phyloP scores from a whole-genome alignment of 2,888 invertebrate species.

The Cataglyphis albicans region DNA sequence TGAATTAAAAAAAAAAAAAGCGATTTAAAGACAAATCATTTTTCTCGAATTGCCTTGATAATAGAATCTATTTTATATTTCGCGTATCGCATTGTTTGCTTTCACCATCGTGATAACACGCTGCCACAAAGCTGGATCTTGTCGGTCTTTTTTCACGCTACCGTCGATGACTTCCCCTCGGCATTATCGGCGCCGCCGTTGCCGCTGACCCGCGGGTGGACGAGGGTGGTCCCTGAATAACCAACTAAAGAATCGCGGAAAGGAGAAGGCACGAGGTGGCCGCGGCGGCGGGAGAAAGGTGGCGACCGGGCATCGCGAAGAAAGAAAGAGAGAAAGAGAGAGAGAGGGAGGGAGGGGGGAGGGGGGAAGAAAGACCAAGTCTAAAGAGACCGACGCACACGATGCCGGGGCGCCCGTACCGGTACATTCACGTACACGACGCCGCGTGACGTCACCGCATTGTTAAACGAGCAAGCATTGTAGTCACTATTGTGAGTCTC shows the following conservation, averaged over 20 bases:
- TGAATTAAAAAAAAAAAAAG: background rate
- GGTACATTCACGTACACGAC: conserved; percentile 84
- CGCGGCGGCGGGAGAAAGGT: conserved; percentile 44
- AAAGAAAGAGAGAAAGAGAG: conserved; percentile 19
- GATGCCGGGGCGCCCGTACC: conserved; percentile 78
- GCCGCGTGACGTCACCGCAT: conserved; percentile 85
- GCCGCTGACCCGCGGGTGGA: conserved; percentile 62
- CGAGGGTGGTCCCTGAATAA: conserved; percentile 74
- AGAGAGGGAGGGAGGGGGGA: conserved; percentile 19
- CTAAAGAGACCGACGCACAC: conserved; percentile 79
- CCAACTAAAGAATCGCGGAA: conserved; percentile 74
- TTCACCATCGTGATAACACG: conserved; percentile 37
- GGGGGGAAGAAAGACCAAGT: conserved; percentile 73
- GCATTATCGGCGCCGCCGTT: background rate
- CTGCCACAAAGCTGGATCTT: conserved; percentile 31
- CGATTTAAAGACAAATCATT: background rate
- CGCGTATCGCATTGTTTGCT: conserved; percentile 16
- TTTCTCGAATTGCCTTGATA: background rate
- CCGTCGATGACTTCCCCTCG: conserved; percentile 41
- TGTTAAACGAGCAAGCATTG: conserved; percentile 86
- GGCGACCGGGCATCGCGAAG: conserved; percentile 50
- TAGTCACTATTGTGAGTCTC: conserved; percentile 86
- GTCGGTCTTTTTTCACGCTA: conserved; percentile 49
- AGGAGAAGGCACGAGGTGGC: conserved; percentile 52
- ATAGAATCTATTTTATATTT: conserved; percentile 30